Evolutionary conservation across 2,113 vertebrate species (phyloP), one percentile per base, ranked within the genome.

Genomic region (Otis tarda): DNA sequence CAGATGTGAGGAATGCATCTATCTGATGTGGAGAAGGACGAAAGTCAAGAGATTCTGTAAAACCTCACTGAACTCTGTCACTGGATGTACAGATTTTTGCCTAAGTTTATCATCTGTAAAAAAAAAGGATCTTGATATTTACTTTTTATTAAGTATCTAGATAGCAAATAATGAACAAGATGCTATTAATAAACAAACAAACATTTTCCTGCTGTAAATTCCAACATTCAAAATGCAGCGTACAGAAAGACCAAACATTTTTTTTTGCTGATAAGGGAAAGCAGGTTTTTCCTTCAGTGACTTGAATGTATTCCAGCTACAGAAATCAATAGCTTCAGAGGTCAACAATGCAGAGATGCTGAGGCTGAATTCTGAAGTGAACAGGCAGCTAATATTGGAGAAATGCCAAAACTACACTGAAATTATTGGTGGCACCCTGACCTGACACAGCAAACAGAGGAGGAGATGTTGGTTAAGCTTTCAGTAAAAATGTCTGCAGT

Each of bases 321-420:
- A 95, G 56, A 92, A 95, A 97, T 95, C 92, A 93, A 92, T 79
- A 94, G 30, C 49, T 82, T 83, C 68, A 96, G 85, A 93, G 95
- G 85, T 96, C 94, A 92, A 61, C 76, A 78, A 89, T 41, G 47
- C 83, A 95, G 88, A 87, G 61, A 45, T 93, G 73, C 80, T 47
- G 43, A 76, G 86, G 78, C 77, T 6, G 25, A 91, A 87, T 75
- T 77, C 57, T 82, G 65, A 79, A 92, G 83, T 24, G 49, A 95
- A 78, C 41, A 91, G 73, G 45, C 73, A 93, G 90, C 83, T 91
- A 79, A 95, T 79, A 25, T 49, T 87, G 95, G 90, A 87, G 91
- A 94, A 89, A 84, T 55, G 65, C 91, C 95, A 91, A 76, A 84
- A 28, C 45, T 89, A 53, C 80, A 37, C 0, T 85, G 73, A 87